Evolutionary conservation across 1,140 invertebrate species (phyloP).

Genomic region (Cardiocondyla obscurior): DNA sequence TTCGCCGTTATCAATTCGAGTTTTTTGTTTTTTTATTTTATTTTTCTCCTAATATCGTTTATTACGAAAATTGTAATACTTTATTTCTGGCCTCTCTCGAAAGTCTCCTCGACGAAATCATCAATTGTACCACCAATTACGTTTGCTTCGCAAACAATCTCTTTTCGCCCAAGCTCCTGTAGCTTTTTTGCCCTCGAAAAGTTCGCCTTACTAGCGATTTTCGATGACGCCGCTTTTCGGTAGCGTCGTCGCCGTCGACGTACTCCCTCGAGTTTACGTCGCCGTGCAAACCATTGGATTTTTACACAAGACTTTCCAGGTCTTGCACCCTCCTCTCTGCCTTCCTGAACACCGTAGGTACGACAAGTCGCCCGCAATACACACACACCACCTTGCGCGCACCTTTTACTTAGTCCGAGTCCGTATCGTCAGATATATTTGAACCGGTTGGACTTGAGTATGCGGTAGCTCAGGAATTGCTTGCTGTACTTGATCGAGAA

Average conservation of each 20-base stretch:
- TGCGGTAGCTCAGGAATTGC: slow-evolving; percentile 83
- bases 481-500: slow-evolving; percentile 84
- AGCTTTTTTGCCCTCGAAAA: slow-evolving; percentile 22
- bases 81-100: neutral
- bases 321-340: slow-evolving; percentile 65
- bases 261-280: neutral
- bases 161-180: neutral
- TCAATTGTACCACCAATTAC: slow-evolving; percentile 2
- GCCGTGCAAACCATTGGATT: slow-evolving; percentile 34
- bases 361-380: slow-evolving; percentile 58
- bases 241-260: neutral
- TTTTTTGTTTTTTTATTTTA: neutral
- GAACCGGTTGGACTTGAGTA: slow-evolving; percentile 84
- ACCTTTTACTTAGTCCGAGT: slow-evolving; percentile 79
- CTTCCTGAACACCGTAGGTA: slow-evolving; percentile 64
- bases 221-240: slow-evolving; percentile 25
- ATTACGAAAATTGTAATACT: neutral
- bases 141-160: neutral
- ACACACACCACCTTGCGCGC: slow-evolving; percentile 63
- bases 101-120: neutral
- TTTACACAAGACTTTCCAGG: slow-evolving; percentile 81
- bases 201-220: slow-evolving; percentile 54
- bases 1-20: neutral
- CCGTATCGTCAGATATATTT: slow-evolving; percentile 84
- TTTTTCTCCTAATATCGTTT: neutral